phyloP scores from a whole-genome alignment of 2,113 vertebrate genomes.

The Nothocercus nigrocapillus region DNA sequence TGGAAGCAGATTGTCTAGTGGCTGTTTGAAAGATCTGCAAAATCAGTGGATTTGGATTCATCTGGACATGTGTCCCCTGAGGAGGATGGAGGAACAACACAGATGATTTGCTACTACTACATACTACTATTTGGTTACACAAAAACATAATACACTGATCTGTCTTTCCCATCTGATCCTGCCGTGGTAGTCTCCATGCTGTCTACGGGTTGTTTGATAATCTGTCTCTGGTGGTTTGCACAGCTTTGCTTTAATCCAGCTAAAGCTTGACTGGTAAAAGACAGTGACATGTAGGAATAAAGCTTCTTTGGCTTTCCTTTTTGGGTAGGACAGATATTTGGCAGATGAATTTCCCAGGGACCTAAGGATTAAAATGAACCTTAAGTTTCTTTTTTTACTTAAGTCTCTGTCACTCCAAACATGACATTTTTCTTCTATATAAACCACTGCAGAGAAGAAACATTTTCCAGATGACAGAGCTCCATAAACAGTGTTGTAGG shows the following conservation, averaged over 20 bases:
- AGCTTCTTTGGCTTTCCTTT: slow-evolving; percentile 52
- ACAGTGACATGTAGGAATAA: slow-evolving; percentile 63
- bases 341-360: slow-evolving; percentile 48
- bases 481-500: slow-evolving; percentile 23
- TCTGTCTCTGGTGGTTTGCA: slow-evolving; percentile 60
- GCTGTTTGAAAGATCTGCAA: neutral
- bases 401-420: slow-evolving; percentile 23
- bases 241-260: slow-evolving; percentile 67
- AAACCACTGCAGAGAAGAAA: slow-evolving; percentile 60
- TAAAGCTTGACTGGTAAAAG: slow-evolving; percentile 66
- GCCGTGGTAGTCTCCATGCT: slow-evolving; percentile 68
- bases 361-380: slow-evolving; percentile 50
- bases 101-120: slow-evolving; percentile 65
- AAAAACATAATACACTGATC: neutral
- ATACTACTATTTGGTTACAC: slow-evolving; percentile 25
- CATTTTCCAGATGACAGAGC: slow-evolving; percentile 29
- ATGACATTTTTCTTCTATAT: slow-evolving; percentile 43
- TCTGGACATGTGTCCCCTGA: neutral
- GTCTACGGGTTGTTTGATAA: slow-evolving; percentile 73
- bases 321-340: slow-evolving; percentile 68
- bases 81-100: slow-evolving; percentile 14
- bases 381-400: slow-evolving; percentile 35
- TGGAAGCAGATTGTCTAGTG: neutral
- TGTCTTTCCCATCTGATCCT: slow-evolving; percentile 70
- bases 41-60: slow-evolving; percentile 14